Percentiles rank a stretch among this genome's conserved stretches.
Evolutionary conservation across 2,113 vertebrate genomes (phyloP).

Genomic region (Regulus satrapa): DNA sequence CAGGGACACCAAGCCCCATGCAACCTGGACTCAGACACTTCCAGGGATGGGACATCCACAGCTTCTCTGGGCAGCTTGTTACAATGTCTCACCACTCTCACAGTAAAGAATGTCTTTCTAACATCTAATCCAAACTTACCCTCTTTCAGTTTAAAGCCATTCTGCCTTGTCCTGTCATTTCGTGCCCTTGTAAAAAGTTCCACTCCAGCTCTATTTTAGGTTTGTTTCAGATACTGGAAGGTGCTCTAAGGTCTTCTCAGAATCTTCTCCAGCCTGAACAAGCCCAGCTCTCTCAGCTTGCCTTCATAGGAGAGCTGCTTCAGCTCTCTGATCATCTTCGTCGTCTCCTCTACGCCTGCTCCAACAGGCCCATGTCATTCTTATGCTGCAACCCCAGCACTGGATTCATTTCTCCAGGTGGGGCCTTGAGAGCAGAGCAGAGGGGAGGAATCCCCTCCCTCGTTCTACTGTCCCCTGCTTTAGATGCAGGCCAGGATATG

Average conservation of each 20-base stretch:
- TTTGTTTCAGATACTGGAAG: neutral
- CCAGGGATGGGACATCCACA: neutral
- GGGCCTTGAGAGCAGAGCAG: fast-evolving
- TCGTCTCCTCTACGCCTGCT: neutral
- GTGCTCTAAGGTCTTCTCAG: neutral
- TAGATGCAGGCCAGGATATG: neutral
- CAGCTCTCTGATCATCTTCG: neutral
- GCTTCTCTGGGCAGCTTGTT: neutral
- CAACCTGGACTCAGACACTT: neutral
- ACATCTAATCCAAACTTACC: neutral
- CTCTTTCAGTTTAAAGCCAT: neutral
- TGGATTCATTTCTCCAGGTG: neutral
- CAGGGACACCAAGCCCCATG: neutral
- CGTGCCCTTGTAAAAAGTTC: neutral
- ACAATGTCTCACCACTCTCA: neutral
- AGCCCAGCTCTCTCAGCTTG: neutral
- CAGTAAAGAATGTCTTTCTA: neutral
- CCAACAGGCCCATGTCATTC: neutral
- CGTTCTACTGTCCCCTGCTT: neutral
- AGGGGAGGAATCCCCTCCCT: neutral
- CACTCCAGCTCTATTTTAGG: neutral
- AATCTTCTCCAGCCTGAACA: neutral
- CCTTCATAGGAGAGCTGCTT: neutral
- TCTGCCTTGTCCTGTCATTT: neutral
- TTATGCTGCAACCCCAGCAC: neutral